Base-by-base conservation (phyloP, 92 coral and sea anemone species). In the Nematostella vectensis region DNA sequence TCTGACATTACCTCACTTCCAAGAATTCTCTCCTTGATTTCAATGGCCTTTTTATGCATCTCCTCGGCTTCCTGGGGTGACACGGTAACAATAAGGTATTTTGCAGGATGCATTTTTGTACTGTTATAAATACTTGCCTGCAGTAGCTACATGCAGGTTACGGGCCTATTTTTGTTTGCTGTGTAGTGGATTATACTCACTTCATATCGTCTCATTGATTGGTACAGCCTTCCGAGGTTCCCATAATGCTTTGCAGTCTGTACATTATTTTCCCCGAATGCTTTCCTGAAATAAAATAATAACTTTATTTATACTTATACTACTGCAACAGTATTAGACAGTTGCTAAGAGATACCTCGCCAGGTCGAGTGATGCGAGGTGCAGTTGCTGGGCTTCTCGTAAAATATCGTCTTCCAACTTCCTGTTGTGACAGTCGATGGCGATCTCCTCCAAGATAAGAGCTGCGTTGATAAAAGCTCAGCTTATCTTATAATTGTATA, bases 191-290 rank as follows among this genome's bases (percentile, higher is more conserved):
- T n/a, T n/a, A n/a, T n/a, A n/a, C 74, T 29, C 50, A 91, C 98
- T 60, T 63, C 27, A 40, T 82, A 93, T 79, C 86, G 68, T 68
- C 83, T 77, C 99, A 93, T 93, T n/a, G 99, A 93, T 53, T 93
- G 99, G 68, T 86, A 93, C 19, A 93, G 82, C 16, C 99, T 77
- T 31, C 99, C 99, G 21, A 93, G 69, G 43, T 93, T 93, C 20
- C 99, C 99, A 79, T 82, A 93, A 53, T 93, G 99, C 75, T 93
- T 93, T 24, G 99, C 99, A 43, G 95, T 93, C 54, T 93, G 99
- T 28, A 93, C 96, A 48, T 93, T 93, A 33, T 80, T 88, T 57
- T 93, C 99, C 17, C 99, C 99, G 72, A 93, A 93, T 8, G 99
- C 89, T 82, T 81, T 80, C 67, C 99, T 93, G 29, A 0, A 19